phyloP scores from a whole-genome alignment of 2,797 vertebrate genomes.

The Thunnus albacares region DNA sequence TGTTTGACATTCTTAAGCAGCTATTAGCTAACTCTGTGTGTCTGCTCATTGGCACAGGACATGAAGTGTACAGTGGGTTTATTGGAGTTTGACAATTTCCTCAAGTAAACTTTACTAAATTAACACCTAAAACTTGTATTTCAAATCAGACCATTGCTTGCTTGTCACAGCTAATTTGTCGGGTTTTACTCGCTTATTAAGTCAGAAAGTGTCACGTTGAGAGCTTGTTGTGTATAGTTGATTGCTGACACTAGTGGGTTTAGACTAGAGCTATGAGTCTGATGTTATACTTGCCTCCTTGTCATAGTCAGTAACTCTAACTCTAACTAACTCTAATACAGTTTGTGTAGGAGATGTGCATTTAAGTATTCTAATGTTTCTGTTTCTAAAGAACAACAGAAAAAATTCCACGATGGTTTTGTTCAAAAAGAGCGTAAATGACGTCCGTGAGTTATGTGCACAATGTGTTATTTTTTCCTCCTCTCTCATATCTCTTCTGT shows the following conservation, averaged over 20 bases:
- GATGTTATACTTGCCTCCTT: neutral
- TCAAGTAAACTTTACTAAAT: too few species aligned
- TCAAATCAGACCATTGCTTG: too few species aligned
- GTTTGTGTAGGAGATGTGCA: slow-evolving; percentile 8
- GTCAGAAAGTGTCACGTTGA: neutral
- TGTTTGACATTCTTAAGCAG: too few species aligned
- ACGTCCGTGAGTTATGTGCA: neutral
- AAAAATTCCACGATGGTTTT: neutral
- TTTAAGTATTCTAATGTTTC: neutral
- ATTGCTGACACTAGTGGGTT: neutral
- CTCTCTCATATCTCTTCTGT: neutral
- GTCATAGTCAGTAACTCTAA: neutral
- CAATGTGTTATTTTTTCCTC: neutral
- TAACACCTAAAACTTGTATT: too few species aligned
- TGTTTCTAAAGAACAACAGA: neutral
- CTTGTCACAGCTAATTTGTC: neutral
- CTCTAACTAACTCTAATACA: neutral
- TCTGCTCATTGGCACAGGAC: too few species aligned
- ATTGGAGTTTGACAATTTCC: too few species aligned
- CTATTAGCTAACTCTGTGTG: too few species aligned
- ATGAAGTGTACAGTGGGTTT: too few species aligned
- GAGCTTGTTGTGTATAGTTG: neutral
- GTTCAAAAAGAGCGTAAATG: slow-evolving; percentile 9
- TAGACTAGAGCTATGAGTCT: neutral
- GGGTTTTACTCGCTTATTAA: neutral